phyloP scores from a whole-genome alignment of 2,113 vertebrate genomes.

The Carassius gibelio region DNA sequence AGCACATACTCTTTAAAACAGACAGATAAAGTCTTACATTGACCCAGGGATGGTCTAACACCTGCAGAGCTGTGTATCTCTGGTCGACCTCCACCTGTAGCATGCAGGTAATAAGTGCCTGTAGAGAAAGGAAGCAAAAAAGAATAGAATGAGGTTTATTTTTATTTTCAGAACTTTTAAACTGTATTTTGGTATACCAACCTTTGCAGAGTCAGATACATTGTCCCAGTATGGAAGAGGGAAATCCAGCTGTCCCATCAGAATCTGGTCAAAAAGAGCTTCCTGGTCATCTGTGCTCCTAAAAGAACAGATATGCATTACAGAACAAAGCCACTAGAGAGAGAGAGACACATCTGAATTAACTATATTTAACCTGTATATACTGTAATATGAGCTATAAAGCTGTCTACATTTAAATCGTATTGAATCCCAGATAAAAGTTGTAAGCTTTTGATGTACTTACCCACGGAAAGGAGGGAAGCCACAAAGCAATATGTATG shows the following conservation, averaged over 20 bases:
- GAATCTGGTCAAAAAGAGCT: slow-evolving; percentile 91
- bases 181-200: slow-evolving; percentile 56
- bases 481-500: slow-evolving; percentile 95
- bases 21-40: slow-evolving; percentile 81
- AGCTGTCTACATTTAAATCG: neutral
- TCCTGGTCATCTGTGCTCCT: slow-evolving; percentile 91
- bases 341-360: neutral
- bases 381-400: neutral
- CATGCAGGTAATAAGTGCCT: slow-evolving; percentile 95
- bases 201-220: slow-evolving; percentile 92
- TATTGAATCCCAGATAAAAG: neutral
- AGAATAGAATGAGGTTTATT: neutral
- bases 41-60: slow-evolving; percentile 95
- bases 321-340: slow-evolving; percentile 48
- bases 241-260: slow-evolving; percentile 90
- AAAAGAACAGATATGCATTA: slow-evolving; percentile 46
- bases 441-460: slow-evolving; percentile 54
- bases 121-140: slow-evolving; percentile 44
- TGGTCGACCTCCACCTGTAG: slow-evolving; percentile 89
- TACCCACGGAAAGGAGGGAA: slow-evolving; percentile 97
- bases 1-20: neutral
- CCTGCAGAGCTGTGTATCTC: slow-evolving; percentile 89
- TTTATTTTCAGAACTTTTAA: neutral
- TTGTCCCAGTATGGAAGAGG: slow-evolving; percentile 93
- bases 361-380: neutral